phyloP scores from a whole-genome alignment of 1,140 invertebrate species.

The Brachionus koreanus region DNA sequence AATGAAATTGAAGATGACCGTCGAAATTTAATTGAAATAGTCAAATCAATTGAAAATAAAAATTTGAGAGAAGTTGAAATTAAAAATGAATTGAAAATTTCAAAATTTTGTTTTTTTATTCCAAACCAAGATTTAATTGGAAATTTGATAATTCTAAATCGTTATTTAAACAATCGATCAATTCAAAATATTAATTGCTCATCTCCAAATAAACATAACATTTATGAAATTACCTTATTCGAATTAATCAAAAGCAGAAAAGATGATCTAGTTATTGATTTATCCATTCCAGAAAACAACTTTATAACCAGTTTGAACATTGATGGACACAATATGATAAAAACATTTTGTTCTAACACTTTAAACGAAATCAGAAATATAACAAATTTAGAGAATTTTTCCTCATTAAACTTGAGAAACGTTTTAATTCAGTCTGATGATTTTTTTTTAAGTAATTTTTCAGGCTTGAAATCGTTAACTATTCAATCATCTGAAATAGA shows the following conservation, averaged over 20 bases:
- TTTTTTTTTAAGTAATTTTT: neutral
- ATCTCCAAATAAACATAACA: neutral
- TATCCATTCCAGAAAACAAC: neutral
- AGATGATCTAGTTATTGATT: neutral
- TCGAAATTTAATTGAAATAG: neutral
- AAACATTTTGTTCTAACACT: neutral
- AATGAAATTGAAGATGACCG: neutral
- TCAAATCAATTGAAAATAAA: neutral
- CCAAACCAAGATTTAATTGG: neutral
- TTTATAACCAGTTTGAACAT: neutral
- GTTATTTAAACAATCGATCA: neutral
- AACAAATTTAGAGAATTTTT: neutral
- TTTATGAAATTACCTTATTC: neutral
- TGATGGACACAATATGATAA: neutral
- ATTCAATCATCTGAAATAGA: neutral
- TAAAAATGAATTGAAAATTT: neutral
- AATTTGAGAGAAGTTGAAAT: neutral
- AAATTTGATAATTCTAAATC: neutral
- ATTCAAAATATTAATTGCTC: neutral
- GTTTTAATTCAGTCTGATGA: neutral
- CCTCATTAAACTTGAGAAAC: neutral
- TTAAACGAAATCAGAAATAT: neutral
- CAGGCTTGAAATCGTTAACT: neutral
- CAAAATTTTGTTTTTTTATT: neutral
- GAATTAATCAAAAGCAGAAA: neutral